phyloP scores from a whole-genome alignment of 2,797 vertebrate genomes.

The Poecile montanus region DNA sequence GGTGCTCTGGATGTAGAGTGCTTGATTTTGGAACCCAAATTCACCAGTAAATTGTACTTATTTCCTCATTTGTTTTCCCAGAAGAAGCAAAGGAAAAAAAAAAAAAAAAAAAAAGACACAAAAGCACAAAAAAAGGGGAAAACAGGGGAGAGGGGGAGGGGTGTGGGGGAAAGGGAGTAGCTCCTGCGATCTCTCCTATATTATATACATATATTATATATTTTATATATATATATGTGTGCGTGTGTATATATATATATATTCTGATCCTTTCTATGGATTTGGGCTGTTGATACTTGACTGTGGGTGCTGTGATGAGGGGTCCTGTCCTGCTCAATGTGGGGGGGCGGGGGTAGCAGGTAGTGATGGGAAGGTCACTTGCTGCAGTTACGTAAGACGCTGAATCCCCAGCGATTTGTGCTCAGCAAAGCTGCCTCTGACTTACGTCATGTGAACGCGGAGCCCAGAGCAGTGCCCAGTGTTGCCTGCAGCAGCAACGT shows the following conservation, averaged over 20 bases:
- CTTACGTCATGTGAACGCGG: fast-evolving
- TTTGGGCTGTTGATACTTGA: background rate
- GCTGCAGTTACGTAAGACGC: fast-evolving
- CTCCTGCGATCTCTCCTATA: background rate
- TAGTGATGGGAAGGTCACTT: fast-evolving
- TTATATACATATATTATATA: background rate
- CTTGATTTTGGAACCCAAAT: background rate
- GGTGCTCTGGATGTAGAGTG: background rate
- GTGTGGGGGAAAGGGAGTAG: fast-evolving
- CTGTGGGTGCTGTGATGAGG: background rate
- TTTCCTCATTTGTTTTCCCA: background rate
- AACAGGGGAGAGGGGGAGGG: fast-evolving
- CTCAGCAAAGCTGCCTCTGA: background rate
- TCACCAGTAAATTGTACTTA: background rate
- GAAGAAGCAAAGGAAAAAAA: too few relatives aligned
- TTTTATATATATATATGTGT: too few relatives aligned
- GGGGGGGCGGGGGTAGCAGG: background rate
- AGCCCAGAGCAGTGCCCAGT: background rate
- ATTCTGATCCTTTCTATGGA: background rate
- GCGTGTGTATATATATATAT: too few relatives aligned
- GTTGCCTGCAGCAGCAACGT: background rate
- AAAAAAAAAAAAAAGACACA: background rate
- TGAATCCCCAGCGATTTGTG: fast-evolving
- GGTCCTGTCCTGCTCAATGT: background rate
- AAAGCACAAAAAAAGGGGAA: background rate